Percentiles rank a stretch among this genome's conserved stretches.
These are phyloP conservation scores for Gibbula magus DNA, from an alignment of 2,888 invertebrate species.

Conservation along the genomic window DNA sequence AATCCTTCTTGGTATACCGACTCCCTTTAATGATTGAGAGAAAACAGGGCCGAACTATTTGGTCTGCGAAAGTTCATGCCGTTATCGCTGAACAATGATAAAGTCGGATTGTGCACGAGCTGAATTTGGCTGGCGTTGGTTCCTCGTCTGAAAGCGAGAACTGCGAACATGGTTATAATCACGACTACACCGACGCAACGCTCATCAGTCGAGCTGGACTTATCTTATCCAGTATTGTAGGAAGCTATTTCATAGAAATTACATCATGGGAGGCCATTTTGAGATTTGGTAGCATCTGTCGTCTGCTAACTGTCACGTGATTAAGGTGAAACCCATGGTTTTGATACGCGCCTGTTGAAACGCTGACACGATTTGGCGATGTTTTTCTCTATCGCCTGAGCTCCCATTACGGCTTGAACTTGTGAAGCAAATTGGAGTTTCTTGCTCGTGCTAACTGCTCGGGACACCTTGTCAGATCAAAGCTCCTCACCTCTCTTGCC, in stretches of 20 bases:
- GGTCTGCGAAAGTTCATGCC: no score
- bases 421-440: conserved; percentile 19
- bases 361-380: conserved; percentile 14
- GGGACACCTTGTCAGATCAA: conserved; percentile 13
- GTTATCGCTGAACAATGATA: not conserved
- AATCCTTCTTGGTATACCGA: no score
- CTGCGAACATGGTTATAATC: not conserved
- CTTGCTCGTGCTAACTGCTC: not conserved
- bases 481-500: not conserved
- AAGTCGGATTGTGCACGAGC: not conserved
- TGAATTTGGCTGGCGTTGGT: not conserved
- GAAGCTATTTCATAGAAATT: conserved; percentile 17
- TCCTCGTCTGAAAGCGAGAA: not conserved
- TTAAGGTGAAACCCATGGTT: not conserved
- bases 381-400: conserved; percentile 6
- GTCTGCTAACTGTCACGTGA: conserved; percentile 21
- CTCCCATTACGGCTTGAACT: conserved; percentile 2
- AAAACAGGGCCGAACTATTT: no score
- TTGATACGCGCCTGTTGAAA: conserved; percentile 23
- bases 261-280: conserved; percentile 14
- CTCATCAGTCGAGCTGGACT: not conserved
- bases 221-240: not conserved
- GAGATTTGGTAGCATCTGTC: conserved; percentile 16
- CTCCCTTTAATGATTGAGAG: no score
- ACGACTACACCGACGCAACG: not conserved